Conservation (phyloP, 1,140 invertebrate genomes). For the Nixonia krombeini region DNA sequence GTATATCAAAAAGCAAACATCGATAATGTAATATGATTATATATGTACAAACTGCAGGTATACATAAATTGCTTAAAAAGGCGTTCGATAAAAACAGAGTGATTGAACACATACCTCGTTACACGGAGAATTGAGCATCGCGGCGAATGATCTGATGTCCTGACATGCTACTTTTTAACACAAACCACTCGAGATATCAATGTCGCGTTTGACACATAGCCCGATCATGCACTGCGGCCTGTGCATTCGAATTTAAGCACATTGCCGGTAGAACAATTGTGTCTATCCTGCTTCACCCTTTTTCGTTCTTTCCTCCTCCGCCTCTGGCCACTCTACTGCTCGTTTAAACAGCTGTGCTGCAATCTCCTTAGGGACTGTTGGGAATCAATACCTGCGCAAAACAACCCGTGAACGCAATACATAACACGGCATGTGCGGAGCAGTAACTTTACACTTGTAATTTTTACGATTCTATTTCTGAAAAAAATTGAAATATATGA, state of each 20-base stretch:
- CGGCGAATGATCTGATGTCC: background rate
- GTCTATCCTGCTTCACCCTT: slow-evolving; percentile 9
- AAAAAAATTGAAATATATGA: no score
- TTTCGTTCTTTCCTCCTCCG: background rate
- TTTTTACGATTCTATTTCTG: no score
- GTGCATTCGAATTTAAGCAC: slow-evolving; percentile 9
- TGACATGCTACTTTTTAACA: background rate
- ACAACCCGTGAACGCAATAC: slow-evolving; percentile 11
- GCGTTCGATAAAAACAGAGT: background rate
- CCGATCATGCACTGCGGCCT: slow-evolving; percentile 7
- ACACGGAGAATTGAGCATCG: slow-evolving; percentile 9
- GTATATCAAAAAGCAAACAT: no score
- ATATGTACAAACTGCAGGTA: background rate
- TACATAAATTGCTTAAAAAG: background rate
- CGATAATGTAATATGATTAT: no score
- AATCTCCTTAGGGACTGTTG: slow-evolving; percentile 25
- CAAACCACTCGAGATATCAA: background rate
- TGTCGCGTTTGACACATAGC: background rate
- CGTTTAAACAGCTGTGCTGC: slow-evolving; percentile 38
- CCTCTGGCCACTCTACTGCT: slow-evolving; percentile 12
- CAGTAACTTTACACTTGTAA: no score
- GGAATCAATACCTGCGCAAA: slow-evolving; percentile 47
- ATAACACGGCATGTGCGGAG: no score
- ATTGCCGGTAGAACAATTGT: slow-evolving; percentile 21
- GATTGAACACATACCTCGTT: slow-evolving; percentile 14